Conservation (phyloP, 2,888 invertebrate genomes). For the Acronicta alni region DNA sequence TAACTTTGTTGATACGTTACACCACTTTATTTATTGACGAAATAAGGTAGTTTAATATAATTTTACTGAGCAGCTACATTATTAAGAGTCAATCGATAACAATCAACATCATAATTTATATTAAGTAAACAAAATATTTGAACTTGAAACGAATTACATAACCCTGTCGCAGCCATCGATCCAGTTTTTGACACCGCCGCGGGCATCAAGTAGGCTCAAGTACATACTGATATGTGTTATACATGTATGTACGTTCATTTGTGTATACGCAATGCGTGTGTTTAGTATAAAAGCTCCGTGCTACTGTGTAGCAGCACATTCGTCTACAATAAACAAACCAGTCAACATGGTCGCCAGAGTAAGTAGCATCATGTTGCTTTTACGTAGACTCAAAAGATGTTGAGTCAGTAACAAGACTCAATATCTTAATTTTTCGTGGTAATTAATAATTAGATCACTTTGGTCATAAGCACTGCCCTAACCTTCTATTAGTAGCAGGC, state of each 20-base stretch:
- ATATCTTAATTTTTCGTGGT: too few relatives aligned
- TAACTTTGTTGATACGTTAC: too few relatives aligned
- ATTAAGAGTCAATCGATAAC: background rate
- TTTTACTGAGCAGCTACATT: background rate
- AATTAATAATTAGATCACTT: too few relatives aligned
- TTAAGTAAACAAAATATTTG: slow-evolving; percentile 46
- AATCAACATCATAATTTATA: slow-evolving; percentile 8
- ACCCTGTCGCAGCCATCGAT: slow-evolving; percentile 41
- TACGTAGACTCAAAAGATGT: too few relatives aligned
- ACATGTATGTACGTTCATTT: slow-evolving; percentile 45
- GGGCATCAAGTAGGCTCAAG: slow-evolving; percentile 50
- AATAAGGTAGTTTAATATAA: background rate
- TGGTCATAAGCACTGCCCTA: too few relatives aligned
- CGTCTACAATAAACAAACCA: slow-evolving; percentile 68
- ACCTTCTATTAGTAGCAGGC: too few relatives aligned
- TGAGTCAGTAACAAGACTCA: too few relatives aligned
- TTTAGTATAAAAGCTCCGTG: slow-evolving; percentile 75
- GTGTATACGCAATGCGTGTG: slow-evolving; percentile 49
- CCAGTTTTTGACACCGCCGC: slow-evolving; percentile 58
- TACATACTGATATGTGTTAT: slow-evolving; percentile 41
- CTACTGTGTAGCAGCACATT: slow-evolving; percentile 65
- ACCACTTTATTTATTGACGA: too few relatives aligned
- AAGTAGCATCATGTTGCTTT: slow-evolving; percentile 59
- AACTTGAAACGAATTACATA: slow-evolving; percentile 55
- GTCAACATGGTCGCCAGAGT: slow-evolving; percentile 84